Evolutionary conservation across 2,113 vertebrate genomes (phyloP).

Genomic region (Argyrosomus japonicus): DNA sequence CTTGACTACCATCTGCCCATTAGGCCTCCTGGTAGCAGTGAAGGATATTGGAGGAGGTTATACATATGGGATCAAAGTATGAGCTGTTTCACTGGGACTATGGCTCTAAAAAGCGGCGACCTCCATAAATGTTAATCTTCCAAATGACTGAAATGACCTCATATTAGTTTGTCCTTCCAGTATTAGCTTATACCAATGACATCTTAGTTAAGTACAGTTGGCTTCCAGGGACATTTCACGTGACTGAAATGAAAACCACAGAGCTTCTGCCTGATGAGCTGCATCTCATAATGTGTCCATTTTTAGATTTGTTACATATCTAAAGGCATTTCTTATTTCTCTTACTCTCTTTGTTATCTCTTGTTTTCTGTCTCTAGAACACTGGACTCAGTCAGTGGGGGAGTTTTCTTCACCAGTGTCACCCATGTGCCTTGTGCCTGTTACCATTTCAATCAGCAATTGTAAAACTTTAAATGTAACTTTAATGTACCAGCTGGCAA

Average conservation of each 20-base stretch:
- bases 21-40: constrained; percentile 16
- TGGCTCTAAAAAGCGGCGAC: constrained; percentile 23
- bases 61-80: constrained; percentile 33
- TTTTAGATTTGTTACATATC: neutral
- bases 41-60: constrained; percentile 9
- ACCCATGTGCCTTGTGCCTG: neutral
- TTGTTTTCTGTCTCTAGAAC: neutral
- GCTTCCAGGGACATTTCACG: constrained; percentile 6
- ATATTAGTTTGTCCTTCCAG: constrained; percentile 32
- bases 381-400: too few species aligned
- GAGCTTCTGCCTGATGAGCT: neutral
- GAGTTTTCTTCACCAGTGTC: neutral
- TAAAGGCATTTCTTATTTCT: neutral
- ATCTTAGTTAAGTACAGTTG: constrained; percentile 4
- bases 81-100: constrained; percentile 5
- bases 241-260: constrained; percentile 18
- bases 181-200: constrained; percentile 19
- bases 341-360: neutral
- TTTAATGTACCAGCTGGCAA: neutral
- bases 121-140: constrained; percentile 43
- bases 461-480: neutral
- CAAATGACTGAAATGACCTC: constrained; percentile 33
- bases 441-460: neutral
- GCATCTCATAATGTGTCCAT: constrained; percentile 1
- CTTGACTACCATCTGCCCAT: constrained; percentile 58